Evolutionary conservation across 2,797 vertebrate species (phyloP).

Genomic region (Anas bernieri): DNA sequence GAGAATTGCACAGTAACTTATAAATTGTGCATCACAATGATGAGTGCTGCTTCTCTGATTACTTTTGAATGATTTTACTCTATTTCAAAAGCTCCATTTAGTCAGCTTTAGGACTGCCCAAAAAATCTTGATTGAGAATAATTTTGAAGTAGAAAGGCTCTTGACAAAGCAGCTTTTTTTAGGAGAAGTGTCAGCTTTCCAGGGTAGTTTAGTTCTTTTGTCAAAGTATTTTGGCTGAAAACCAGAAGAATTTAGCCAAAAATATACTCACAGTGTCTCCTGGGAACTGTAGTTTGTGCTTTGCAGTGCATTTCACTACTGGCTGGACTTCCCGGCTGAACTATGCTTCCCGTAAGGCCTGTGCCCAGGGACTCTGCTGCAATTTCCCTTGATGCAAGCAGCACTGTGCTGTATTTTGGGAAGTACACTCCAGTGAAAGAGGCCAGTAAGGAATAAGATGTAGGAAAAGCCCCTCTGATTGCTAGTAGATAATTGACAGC

Average conservation of each 20-base stretch:
- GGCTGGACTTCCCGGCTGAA: constrained; percentile 12
- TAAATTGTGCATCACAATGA: background rate
- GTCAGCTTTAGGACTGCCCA: background rate
- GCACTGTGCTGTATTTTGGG: background rate
- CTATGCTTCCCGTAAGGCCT: background rate
- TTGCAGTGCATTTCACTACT: constrained; percentile 10
- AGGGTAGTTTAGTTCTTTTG: constrained; percentile 24
- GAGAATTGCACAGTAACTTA: background rate
- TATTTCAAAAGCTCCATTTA: constrained; percentile 12
- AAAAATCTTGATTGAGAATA: constrained; percentile 16
- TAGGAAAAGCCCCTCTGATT: background rate
- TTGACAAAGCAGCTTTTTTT: constrained; percentile 10
- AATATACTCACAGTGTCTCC: constrained; percentile 46
- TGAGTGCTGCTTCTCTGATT: background rate
- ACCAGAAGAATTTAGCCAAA: constrained; percentile 52
- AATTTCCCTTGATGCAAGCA: background rate
- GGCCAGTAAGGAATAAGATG: background rate
- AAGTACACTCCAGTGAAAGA: background rate
- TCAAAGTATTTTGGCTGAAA: constrained; percentile 62
- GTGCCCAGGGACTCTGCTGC: background rate
- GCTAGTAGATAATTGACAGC: background rate
- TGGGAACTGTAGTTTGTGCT: constrained; percentile 60
- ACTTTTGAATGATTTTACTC: constrained; percentile 6
- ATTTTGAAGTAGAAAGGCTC: constrained; percentile 12
- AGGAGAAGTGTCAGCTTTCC: constrained; percentile 16